These are phyloP conservation scores for Sparidentex hasta DNA, from an alignment of 2,797 vertebrate species.

Conservation along the genomic window DNA sequence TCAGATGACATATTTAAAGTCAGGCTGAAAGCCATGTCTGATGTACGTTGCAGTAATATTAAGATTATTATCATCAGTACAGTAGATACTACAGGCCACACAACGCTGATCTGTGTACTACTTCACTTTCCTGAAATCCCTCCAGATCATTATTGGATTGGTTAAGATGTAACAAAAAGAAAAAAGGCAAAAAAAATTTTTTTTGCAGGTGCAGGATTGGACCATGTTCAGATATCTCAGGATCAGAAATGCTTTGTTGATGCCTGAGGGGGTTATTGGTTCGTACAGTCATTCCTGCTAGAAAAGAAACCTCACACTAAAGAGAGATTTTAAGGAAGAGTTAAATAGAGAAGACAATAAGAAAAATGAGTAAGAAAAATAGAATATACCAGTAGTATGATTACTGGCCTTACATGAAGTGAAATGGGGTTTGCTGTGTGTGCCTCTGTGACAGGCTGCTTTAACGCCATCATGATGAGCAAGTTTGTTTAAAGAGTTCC, in stretches of 20 bases:
- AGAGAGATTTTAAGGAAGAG: too few species aligned
- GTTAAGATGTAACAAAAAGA: too few species aligned
- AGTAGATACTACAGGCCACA: neutral
- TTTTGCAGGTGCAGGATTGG: neutral
- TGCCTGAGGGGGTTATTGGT: too few species aligned
- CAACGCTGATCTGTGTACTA: neutral
- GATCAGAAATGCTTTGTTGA: too few species aligned
- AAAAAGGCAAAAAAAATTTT: neutral
- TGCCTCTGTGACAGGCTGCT: too few species aligned
- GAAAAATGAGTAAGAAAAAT: too few species aligned
- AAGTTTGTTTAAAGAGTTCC: constrained; percentile 12
- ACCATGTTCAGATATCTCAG: neutral
- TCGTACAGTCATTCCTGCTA: too few species aligned
- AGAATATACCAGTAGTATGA: too few species aligned
- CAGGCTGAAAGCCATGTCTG: neutral
- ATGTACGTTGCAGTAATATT: neutral
- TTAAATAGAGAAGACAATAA: too few species aligned
- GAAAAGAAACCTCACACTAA: too few species aligned
- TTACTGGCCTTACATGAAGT: too few species aligned
- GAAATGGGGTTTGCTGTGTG: too few species aligned
- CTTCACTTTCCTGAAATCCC: neutral
- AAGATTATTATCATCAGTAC: neutral
- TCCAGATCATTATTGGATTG: neutral
- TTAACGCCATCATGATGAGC: neutral
- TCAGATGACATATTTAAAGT: constrained; percentile 2